Percentiles rank a stretch among this genome's conserved stretches.
phyloP scores from a whole-genome alignment of 2,113 vertebrate species.

The Mellivora capensis region DNA sequence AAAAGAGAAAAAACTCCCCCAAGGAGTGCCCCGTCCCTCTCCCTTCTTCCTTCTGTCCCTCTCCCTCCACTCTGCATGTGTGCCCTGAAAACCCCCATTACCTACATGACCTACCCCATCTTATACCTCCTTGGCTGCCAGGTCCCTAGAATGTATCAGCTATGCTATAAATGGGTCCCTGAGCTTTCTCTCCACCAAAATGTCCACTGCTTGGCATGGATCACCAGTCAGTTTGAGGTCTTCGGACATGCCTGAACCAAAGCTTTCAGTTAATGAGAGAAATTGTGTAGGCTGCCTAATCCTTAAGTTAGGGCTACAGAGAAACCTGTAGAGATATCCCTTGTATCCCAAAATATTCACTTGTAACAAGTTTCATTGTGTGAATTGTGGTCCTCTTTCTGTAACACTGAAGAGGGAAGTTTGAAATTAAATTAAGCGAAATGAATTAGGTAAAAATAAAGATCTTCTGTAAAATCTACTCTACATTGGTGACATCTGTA shows the following conservation, averaged over 20 bases:
- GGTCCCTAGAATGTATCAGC: not conserved
- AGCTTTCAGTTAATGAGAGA: not conserved
- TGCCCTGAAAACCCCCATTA: accelerated
- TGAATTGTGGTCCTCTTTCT: not conserved
- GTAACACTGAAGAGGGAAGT: not conserved
- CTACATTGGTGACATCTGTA: not conserved
- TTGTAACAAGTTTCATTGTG: not conserved
- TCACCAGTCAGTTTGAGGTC: not conserved
- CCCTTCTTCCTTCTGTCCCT: not conserved
- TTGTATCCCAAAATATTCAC: not conserved
- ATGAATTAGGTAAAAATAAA: not conserved
- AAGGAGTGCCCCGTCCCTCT: not conserved
- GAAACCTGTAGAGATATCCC: not conserved
- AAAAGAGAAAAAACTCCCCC: not conserved
- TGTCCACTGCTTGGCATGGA: not conserved
- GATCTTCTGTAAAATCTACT: not conserved
- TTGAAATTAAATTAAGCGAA: not conserved
- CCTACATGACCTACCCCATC: not conserved
- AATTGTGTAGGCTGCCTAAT: not conserved
- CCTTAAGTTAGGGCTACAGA: not conserved
- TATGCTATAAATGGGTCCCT: not conserved
- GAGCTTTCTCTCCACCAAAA: not conserved
- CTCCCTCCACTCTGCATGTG: not conserved
- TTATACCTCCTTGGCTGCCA: not conserved
- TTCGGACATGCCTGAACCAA: not conserved